Evolutionary conservation across 2,797 vertebrate genomes (phyloP), one percentile per base, ranked within the genome.

Genomic region (Pogoniulus pusillus): DNA sequence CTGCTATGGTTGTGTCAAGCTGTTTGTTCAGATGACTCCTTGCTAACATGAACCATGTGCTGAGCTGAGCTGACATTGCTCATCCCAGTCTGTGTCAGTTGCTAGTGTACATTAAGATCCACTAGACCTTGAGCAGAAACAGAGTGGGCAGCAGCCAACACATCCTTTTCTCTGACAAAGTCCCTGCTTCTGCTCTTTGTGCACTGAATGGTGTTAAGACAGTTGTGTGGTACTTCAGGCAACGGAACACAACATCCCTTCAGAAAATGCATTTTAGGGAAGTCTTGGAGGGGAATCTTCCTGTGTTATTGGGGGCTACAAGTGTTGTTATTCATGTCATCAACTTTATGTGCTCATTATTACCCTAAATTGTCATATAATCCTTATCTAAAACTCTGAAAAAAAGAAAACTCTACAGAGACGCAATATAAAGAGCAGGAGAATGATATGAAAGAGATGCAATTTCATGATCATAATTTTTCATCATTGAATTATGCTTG

Each of bases 401-500:
- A 78, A 90, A 47, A 64, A 22, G 58, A 23, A 17, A 68, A 88
- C 17, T 41, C 15, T 55, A 27, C 2, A 14, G 19, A 9, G 9
- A 68, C 81, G 49, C 18, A 75, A 32, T 53, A 62, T 77, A 75
- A 80, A 30, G 39, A 91, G 27, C 2, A 29, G 49, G 12, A 79
- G 69, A 90, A 77, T 29, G 6, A 53, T 82, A 72, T 13, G 63
- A 92, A 94, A 73, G 72, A 92, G 77, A 55, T 63, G 72, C 74
- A 41, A 82, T 77, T 94, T 90, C 73, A 75, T 78, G 63, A 26
- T 20, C 30, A 72, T 84, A 49, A 72, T 91, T 95, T 95, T 95
- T 95, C 81, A 80, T 90, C 83, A 75, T 87, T 92, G 83, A 91
- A 81, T 93, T 93, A 91, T 78, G 27, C 53, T 92, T 83, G 32